Percentiles rank a stretch among this genome's conserved stretches.
These are phyloP conservation scores for Cydia fagiglandana DNA, from an alignment of 1,140 invertebrate species.

Conservation along the genomic window DNA sequence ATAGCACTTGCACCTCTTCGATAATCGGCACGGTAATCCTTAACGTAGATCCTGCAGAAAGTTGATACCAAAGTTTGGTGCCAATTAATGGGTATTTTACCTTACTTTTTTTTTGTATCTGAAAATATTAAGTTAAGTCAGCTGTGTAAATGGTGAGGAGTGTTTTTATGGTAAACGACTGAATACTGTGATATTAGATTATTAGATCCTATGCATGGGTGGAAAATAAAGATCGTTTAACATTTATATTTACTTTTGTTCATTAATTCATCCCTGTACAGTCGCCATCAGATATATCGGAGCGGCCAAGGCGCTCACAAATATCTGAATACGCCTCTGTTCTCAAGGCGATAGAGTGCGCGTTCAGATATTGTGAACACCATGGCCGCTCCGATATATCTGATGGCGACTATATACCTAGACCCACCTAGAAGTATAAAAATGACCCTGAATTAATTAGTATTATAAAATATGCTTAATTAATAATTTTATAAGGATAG, in stretches of 20 bases:
- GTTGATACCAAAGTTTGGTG: neutral
- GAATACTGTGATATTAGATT: constrained; percentile 50
- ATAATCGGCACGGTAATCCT: neutral
- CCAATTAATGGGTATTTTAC: neutral
- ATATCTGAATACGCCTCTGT: no score
- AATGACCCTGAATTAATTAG: no score
- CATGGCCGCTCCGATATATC: no score
- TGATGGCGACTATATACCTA: no score
- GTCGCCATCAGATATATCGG: no score
- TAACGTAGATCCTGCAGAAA: neutral
- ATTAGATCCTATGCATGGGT: constrained; percentile 40
- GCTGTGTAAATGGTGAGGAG: neutral
- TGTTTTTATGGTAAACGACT: constrained; percentile 31
- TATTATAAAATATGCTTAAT: no score
- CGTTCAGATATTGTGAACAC: no score
- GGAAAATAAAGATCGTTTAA: constrained; percentile 30
- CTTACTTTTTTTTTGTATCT: neutral
- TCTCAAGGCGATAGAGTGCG: no score
- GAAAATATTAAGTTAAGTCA: neutral
- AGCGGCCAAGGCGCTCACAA: no score
- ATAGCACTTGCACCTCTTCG: no score
- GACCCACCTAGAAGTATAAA: no score
- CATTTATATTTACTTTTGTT: constrained; percentile 9
- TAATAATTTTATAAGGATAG: no score
- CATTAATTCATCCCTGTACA: neutral